phyloP scores from a whole-genome alignment of 2,113 vertebrate species.

The Erythrocercus mccallii region DNA sequence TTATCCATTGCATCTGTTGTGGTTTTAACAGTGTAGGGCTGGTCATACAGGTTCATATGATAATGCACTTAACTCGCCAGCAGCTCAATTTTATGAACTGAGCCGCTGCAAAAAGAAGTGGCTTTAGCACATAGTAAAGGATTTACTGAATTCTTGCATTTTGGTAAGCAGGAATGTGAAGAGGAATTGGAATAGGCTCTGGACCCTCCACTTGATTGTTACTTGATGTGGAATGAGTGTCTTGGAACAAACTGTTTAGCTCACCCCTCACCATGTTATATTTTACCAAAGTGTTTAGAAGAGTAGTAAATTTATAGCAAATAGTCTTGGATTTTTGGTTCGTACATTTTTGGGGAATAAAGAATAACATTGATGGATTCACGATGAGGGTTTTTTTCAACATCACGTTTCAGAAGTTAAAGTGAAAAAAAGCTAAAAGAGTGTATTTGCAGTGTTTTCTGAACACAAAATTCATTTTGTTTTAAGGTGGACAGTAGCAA shows the following conservation, averaged over 20 bases:
- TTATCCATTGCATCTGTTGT: neutral
- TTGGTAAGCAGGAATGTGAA: neutral
- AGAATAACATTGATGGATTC: neutral
- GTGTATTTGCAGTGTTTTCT: neutral
- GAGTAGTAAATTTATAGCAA: neutral
- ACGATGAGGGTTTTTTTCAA: fast-evolving
- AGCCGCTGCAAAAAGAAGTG: neutral
- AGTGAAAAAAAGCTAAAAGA: neutral
- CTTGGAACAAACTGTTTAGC: neutral
- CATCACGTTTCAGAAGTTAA: neutral
- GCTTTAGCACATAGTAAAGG: neutral
- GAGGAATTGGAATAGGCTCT: neutral
- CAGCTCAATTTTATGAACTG: neutral
- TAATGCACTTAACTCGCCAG: neutral
- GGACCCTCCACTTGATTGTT: neutral
- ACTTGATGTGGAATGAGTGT: neutral
- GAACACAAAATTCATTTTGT: neutral
- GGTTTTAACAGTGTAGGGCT: neutral
- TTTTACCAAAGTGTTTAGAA: neutral
- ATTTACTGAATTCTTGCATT: neutral
- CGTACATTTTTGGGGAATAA: neutral
- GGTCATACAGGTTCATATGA: neutral
- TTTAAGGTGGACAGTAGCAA: constrained; percentile 95
- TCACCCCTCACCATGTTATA: neutral
- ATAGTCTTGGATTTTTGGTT: neutral